Percentiles rank a stretch among this genome's conserved stretches.
These are phyloP conservation scores for Erebia palarica DNA, from an alignment of 2,888 invertebrate species.

Conservation along the genomic window DNA sequence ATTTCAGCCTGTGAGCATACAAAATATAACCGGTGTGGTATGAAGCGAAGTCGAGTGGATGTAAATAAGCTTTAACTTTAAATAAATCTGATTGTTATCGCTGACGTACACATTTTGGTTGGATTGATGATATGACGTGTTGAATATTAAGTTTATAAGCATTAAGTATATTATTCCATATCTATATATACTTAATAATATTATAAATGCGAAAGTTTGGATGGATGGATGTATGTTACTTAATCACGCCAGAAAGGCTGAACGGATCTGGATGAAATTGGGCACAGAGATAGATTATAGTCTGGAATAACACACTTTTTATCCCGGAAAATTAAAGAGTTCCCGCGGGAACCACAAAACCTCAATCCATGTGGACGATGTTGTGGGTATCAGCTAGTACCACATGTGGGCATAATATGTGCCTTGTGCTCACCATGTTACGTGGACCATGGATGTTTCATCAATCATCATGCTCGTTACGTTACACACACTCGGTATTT, in stretches of 20 bases:
- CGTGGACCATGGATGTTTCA: neutral
- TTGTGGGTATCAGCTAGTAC: too few relatives aligned
- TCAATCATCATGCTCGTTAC: neutral
- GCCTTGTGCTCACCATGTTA: neutral
- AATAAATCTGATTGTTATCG: slow-evolving; percentile 5
- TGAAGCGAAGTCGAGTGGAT: neutral
- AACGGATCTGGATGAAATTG: too few relatives aligned
- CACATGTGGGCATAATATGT: too few relatives aligned
- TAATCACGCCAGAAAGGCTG: too few relatives aligned
- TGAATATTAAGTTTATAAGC: neutral
- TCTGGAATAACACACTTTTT: too few relatives aligned
- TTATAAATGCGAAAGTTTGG: neutral
- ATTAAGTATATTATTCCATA: neutral
- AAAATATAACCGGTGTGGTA: neutral
- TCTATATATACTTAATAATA: too few relatives aligned
- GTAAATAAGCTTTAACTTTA: slow-evolving; percentile 4
- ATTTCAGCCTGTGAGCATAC: slow-evolving; percentile 22
- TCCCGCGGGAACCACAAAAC: too few relatives aligned
- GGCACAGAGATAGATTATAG: too few relatives aligned
- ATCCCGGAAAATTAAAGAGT: too few relatives aligned
- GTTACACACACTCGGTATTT: neutral
- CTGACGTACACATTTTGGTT: neutral
- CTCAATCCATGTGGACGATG: too few relatives aligned
- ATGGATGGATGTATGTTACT: too few relatives aligned
- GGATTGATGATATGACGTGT: slow-evolving; percentile 6